Conservation (phyloP, 1,140 invertebrate species). For the Adoxophyes honmai region DNA sequence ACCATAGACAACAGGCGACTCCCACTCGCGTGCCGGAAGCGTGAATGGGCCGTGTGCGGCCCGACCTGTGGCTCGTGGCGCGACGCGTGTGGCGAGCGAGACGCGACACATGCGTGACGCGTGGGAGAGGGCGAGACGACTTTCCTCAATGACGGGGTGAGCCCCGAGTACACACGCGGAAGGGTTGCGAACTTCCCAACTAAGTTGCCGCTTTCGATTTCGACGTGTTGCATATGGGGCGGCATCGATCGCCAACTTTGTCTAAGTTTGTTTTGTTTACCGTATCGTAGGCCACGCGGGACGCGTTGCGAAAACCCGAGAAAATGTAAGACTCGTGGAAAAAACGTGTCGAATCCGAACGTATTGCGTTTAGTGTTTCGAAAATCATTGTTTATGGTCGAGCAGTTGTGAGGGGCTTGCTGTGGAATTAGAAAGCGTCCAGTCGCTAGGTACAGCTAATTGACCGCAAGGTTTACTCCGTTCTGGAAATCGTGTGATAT, state of each 20-base stretch:
- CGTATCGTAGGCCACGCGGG: conserved; percentile 7
- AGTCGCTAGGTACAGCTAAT: conserved; percentile 57
- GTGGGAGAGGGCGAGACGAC: conserved; percentile 42
- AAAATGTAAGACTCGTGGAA: conserved; percentile 19
- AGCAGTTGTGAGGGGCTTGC: conserved; percentile 61
- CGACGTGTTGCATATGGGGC: conserved; percentile 61
- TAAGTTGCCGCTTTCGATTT: conserved; percentile 68
- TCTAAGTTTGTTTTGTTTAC: conserved; percentile 40
- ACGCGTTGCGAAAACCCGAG: conserved; percentile 24
- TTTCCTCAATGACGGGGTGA: conserved; percentile 66
- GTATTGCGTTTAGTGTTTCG: conserved; percentile 59
- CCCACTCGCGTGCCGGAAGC: conserved; percentile 42
- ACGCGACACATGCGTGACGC: conserved; percentile 58
- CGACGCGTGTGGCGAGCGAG: conserved; percentile 27
- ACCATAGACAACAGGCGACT: conserved; percentile 68
- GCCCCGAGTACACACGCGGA: conserved; percentile 55
- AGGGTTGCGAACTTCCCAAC: conserved; percentile 61
- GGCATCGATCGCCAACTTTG: conserved; percentile 52
- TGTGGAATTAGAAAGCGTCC: conserved; percentile 72
- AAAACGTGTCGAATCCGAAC: conserved; percentile 50
- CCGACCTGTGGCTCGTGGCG: conserved; percentile 30
- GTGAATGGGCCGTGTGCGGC: conserved; percentile 48
- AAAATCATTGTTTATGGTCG: conserved; percentile 72
- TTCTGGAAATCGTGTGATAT: conserved; percentile 53
- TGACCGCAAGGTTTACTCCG: conserved; percentile 70